These are phyloP conservation scores for Lycophotia porphyrea DNA, from an alignment of 2,888 invertebrate genomes.

Conservation along the genomic window DNA sequence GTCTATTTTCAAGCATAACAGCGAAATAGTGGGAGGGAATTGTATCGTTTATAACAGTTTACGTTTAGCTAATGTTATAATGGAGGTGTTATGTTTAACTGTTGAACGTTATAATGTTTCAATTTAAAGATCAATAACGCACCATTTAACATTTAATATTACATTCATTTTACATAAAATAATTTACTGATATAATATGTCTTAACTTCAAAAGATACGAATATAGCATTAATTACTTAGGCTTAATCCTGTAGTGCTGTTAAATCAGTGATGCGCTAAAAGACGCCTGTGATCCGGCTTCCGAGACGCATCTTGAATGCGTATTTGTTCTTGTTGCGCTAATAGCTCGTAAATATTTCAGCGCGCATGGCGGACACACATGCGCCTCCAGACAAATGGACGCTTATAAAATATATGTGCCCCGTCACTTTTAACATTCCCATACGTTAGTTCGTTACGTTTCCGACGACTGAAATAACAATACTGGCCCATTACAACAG, in stretches of 20 bases:
- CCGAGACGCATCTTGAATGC: conserved; percentile 64
- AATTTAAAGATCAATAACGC: conserved; percentile 61
- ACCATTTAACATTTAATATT: conserved; percentile 42
- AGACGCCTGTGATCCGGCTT: conserved; percentile 77
- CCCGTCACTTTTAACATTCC: conserved; percentile 85
- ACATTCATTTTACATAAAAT: conserved; percentile 58
- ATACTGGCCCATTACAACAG: conserved; percentile 79
- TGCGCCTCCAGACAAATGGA: conserved; percentile 86
- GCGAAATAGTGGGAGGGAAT: conserved; percentile 32
- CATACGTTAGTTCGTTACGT: conserved; percentile 85
- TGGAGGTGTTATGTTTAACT: conserved; percentile 32
- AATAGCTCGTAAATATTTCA: conserved; percentile 90
- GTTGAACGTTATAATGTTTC: conserved; percentile 48
- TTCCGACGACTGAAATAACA: conserved; percentile 89
- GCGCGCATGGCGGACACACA: conserved; percentile 81
- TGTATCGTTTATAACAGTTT: conserved; percentile 33
- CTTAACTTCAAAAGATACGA: conserved; percentile 74
- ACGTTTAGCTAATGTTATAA: conserved; percentile 31
- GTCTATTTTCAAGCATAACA: conserved; percentile 40
- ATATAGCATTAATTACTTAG: conserved; percentile 78
- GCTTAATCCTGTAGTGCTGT: conserved; percentile 77
- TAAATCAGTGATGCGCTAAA: conserved; percentile 85
- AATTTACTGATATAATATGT: conserved; percentile 57
- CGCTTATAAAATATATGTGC: conserved; percentile 85
- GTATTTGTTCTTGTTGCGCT: conserved; percentile 84